These are phyloP conservation scores for Conops quadrifasciatus DNA, from an alignment of 2,888 invertebrate species.

Conservation along the genomic window DNA sequence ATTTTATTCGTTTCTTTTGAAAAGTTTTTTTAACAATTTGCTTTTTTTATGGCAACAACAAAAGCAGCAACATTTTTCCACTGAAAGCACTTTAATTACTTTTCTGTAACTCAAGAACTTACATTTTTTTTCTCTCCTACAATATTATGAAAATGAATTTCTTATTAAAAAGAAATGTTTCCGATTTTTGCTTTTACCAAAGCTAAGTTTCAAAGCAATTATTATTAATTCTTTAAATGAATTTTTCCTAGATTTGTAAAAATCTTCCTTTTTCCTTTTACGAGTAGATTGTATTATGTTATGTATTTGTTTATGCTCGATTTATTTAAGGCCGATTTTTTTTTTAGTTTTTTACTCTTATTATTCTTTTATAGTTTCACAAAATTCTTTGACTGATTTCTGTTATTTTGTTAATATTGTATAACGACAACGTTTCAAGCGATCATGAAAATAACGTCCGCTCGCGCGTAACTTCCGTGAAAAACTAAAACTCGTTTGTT, in stretches of 20 bases:
- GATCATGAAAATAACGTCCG: constrained; percentile 47
- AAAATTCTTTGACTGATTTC: neutral
- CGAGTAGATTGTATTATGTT: neutral
- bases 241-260: too few relatives aligned
- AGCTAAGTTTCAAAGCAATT: too few relatives aligned
- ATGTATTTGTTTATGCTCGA: neutral
- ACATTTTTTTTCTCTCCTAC: constrained; percentile 14
- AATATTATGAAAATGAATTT: neutral
- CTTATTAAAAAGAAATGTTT: too few relatives aligned
- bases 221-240: too few relatives aligned
- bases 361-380: neutral
- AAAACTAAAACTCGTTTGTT: constrained; percentile 59
- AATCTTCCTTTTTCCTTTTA: too few relatives aligned
- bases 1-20: too few relatives aligned
- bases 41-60: too few relatives aligned
- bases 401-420: neutral
- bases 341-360: neutral
- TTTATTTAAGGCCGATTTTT: neutral
- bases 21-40: neutral
- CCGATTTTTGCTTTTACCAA: too few relatives aligned
- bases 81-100: neutral
- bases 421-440: neutral
- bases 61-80: too few relatives aligned
- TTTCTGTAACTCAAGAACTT: constrained; percentile 9
- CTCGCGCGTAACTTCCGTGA: constrained; percentile 51